A percentile compares a stretch with the other conserved stretches of the same genome.
These are phyloP conservation scores for Leptestheria dahalacensis DNA, from an alignment of 1,140 invertebrate species.

Conservation along the genomic window DNA sequence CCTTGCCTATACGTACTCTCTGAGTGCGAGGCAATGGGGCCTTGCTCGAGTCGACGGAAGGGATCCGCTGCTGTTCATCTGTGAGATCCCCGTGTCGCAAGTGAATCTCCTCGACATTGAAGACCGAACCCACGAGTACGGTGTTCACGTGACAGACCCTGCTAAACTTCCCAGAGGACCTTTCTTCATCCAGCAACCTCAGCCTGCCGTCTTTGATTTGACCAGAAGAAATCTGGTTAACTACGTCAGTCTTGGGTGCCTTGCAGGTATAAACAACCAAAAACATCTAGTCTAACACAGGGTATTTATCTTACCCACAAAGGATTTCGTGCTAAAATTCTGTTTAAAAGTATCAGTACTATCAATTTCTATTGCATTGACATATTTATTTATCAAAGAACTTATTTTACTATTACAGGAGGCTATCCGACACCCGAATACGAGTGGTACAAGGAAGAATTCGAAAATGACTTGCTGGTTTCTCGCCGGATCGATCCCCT, in stretches of 20 bases:
- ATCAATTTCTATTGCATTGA: slow-evolving; percentile 16
- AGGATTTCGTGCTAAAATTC: neutral
- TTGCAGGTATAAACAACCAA: slow-evolving; percentile 24
- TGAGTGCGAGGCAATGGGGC: slow-evolving; percentile 57
- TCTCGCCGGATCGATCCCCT: slow-evolving; percentile 60
- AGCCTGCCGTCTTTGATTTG: slow-evolving; percentile 63
- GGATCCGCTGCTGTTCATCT: slow-evolving; percentile 66
- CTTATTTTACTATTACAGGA: too few relatives aligned
- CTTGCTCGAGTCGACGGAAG: slow-evolving; percentile 59
- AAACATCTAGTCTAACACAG: too few relatives aligned
- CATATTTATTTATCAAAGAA: slow-evolving; percentile 54
- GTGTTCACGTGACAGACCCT: slow-evolving; percentile 53
- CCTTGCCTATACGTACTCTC: slow-evolving; percentile 32
- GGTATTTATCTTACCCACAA: too few relatives aligned
- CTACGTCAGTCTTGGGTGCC: slow-evolving; percentile 51
- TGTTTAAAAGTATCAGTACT: slow-evolving; percentile 1
- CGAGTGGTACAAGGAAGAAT: slow-evolving; percentile 79
- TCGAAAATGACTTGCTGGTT: slow-evolving; percentile 55
- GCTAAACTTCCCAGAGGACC: slow-evolving; percentile 68
- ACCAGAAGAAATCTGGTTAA: slow-evolving; percentile 50
- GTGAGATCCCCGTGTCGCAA: slow-evolving; percentile 55
- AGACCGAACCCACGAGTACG: slow-evolving; percentile 67
- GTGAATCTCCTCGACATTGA: slow-evolving; percentile 45
- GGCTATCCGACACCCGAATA: slow-evolving; percentile 83
- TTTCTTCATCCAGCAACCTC: slow-evolving; percentile 70